A percentile compares a stretch with the other conserved stretches of the same genome.
phyloP scores from a whole-genome alignment of 2,113 vertebrate genomes.

The Zapornia atra region DNA sequence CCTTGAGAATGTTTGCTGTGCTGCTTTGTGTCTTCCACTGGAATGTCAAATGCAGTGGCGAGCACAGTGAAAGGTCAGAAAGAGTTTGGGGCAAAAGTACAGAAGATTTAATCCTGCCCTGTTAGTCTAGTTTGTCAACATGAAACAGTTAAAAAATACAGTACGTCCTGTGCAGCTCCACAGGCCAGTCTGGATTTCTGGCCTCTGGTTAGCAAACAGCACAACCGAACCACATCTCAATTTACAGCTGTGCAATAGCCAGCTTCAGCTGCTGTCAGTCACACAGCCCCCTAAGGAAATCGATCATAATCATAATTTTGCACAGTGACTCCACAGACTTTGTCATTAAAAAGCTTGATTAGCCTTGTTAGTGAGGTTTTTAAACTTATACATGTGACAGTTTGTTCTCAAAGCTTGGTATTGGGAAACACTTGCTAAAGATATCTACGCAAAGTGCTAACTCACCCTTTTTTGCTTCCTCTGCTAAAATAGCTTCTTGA shows the following conservation, averaged over 20 bases:
- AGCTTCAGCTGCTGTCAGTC: constrained; percentile 11
- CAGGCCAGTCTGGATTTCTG: neutral
- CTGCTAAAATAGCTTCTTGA: neutral
- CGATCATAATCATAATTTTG: constrained; percentile 39
- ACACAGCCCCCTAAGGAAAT: constrained; percentile 36
- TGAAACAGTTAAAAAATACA: neutral
- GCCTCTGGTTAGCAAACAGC: neutral
- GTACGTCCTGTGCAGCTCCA: neutral
- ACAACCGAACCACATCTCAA: neutral
- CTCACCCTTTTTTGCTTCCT: neutral
- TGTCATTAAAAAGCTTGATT: constrained; percentile 23
- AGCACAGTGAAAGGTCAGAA: constrained; percentile 12
- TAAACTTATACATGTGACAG: neutral
- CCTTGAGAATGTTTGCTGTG: neutral
- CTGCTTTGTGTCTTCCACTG: neutral
- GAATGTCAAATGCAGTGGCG: neutral
- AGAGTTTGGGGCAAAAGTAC: constrained; percentile 1
- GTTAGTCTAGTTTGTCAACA: neutral
- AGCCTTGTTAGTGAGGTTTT: neutral
- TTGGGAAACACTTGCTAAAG: neutral
- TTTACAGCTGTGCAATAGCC: neutral
- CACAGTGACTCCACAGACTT: constrained; percentile 21
- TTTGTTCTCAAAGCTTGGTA: neutral
- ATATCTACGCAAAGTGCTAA: neutral
- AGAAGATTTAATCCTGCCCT: neutral